Base-by-base conservation (phyloP, 2,888 invertebrate species). In the Tipula lateralis region DNA sequence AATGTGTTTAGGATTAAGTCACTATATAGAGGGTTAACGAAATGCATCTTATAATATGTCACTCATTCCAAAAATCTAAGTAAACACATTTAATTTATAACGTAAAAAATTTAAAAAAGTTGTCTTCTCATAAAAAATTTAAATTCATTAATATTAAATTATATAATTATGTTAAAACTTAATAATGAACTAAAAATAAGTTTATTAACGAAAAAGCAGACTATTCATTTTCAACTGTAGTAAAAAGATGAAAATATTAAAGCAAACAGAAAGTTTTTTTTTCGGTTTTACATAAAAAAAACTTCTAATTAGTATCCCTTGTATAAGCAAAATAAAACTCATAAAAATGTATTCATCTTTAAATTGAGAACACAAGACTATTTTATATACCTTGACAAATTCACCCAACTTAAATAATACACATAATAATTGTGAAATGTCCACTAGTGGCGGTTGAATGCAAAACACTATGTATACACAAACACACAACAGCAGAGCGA, bases 261-360 rank as follows among this genome's bases (percentile, higher is more conserved):
- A 66, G 66, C 66, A 66, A 66, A 66, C 66, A 66, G 9, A 66
- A 66, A 66, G 66, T 66, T 66, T 66, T 66, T 66, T 50, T 66
- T 66, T 66, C 13, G 13, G 4, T 39, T 39, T 7, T 19, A 66
- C 19, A 66, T 66, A 66, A 66, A 66, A 66, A 24, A 24, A 9
- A 24, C 24, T 66, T 66, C 9, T 66, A 50, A 50, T 66, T 66
- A 66, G 66, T 3, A n/a, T 50, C 5, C 19, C 24, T 19, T 1
- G 24, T 66, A 66, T 24, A 9, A 66, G 24, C 19, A 19, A 66
- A 66, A 24, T 24, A 24, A 7, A 24, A 24, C 24, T 9, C 66
- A 66, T 24, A 66, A 50, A 66, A 66, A 66, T 24, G 9, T 66
- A 16, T 44, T 44, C 9, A 1, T 36, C 1, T 44, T 44, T 44